Percentiles rank a stretch among this genome's conserved stretches.
These are phyloP conservation scores for Eulimnadia texana DNA, from an alignment of 1,140 invertebrate genomes.

Conservation along the genomic window DNA sequence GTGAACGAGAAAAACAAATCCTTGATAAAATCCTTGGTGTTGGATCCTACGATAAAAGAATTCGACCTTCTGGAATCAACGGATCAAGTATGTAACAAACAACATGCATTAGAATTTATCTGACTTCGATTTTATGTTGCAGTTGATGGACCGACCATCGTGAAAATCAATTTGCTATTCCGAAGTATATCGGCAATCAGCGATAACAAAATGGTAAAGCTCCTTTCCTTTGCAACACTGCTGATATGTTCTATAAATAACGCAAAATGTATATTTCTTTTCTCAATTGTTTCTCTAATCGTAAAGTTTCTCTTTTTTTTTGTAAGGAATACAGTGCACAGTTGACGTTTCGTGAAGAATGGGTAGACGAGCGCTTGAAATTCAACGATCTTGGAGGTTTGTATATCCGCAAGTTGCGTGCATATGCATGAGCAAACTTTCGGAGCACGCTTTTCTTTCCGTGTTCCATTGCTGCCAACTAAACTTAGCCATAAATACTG, in stretches of 20 bases:
- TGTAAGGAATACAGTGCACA: conserved; percentile 31
- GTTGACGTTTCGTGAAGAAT: conserved; percentile 36
- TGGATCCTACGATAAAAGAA: conserved; percentile 76
- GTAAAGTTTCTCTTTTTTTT: conserved; percentile 2
- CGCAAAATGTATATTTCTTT: no score
- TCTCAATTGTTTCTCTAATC: no score
- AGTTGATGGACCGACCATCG: conserved; percentile 21
- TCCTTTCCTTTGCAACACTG: no score
- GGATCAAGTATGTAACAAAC: conserved; percentile 57
- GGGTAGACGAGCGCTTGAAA: conserved; percentile 31
- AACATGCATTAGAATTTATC: neutral
- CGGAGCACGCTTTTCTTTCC: no score
- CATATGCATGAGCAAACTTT: no score
- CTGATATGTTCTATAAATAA: no score
- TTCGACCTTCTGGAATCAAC: conserved; percentile 78
- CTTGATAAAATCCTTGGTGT: conserved; percentile 80
- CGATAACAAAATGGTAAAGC: conserved; percentile 35
- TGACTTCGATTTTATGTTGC: neutral
- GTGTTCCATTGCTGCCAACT: no score
- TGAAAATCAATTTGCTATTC: conserved; percentile 31
- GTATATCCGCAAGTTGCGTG: neutral
- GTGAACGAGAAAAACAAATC: conserved; percentile 85
- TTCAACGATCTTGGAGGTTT: conserved; percentile 10
- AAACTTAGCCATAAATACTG: neutral
- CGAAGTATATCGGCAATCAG: conserved; percentile 35